Evolutionary conservation across 30 jellyfish, hydroid and myxozoan genomes (phyloP), one percentile per base, ranked within the genome.

Genomic region (Turritopsis rubra): DNA sequence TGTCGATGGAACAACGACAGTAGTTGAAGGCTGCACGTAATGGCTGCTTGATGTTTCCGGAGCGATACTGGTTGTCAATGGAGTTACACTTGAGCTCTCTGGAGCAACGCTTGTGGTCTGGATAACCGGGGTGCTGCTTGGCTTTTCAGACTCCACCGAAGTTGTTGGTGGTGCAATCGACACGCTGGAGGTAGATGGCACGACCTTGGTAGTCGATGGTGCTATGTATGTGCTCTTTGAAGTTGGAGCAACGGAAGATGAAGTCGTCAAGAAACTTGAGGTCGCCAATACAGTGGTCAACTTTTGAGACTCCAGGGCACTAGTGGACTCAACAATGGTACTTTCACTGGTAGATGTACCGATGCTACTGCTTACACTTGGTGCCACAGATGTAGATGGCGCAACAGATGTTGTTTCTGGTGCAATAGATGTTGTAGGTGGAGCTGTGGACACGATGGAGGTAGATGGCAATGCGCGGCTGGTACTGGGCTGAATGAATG

Each of bases 381-480:
- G 71, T 9, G 88, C 20, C 21, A 52, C 24, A 24, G 88, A 26
- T 0, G 84, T 65, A 26, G 72, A 52, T 4, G 88, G 83, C 1
- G 82, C 82, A 7, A 82, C 52, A 20, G 85, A 26, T 66, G 88
- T 82, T 24, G 82, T 23, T 66, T 81, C 83, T 0, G 88, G 88
- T 18, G 85, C 71, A 68, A 82, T 54, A 0, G 88, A 71, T 24
- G 88, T 82, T 0, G 84, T 53, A n/a, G 80, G 41, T 3, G 60
- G 60, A 41, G 60, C 60, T 13, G 13, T 3, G 5, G 60, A 41
- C 30, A 71, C 80, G 21, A 75, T 18, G 26, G 89, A 74, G 0
- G 70, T 26, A 60, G 85, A 66, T 28, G 31, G 60, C 1, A 52
- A 0, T 5, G 60, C 60, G 17, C 31, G 52, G 60, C 60, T 26